These are phyloP conservation scores for Drosophila athabasca DNA, from an alignment of 1,140 invertebrate genomes.

Conservation along the genomic window DNA sequence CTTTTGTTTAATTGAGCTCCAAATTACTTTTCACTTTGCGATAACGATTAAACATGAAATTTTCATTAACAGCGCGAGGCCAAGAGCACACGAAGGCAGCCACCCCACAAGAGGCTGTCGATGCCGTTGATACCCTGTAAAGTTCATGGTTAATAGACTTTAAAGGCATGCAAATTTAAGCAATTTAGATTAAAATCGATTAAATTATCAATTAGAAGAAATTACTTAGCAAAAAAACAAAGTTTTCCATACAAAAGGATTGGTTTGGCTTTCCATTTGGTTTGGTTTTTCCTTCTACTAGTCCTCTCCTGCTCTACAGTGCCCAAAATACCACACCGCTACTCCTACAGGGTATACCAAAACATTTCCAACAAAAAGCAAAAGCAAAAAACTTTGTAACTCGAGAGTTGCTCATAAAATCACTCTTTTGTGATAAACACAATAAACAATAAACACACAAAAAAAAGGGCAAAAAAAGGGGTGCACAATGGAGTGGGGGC, in stretches of 20 bases:
- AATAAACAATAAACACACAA: conserved; percentile 10
- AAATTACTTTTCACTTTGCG: conserved; percentile 72
- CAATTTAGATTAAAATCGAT: background rate
- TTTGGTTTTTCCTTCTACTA: too few species aligned
- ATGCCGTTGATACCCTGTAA: too few species aligned
- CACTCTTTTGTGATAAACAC: conserved; percentile 30
- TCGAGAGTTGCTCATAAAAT: conserved; percentile 29
- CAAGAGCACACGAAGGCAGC: conserved; percentile 2
- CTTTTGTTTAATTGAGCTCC: conserved; percentile 61
- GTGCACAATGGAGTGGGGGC: background rate
- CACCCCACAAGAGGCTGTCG: too few species aligned
- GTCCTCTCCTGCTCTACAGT: too few species aligned
- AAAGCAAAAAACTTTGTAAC: conserved; percentile 54
- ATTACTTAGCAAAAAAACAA: too few species aligned
- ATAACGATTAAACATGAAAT: conserved; percentile 46
- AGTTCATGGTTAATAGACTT: too few species aligned
- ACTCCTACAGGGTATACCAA: too few species aligned
- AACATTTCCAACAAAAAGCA: conserved; percentile 14
- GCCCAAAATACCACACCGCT: too few species aligned
- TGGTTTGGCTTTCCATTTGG: too few species aligned
- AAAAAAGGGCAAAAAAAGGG: conserved; percentile 5
- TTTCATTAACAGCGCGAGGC: conserved; percentile 54
- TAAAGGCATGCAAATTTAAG: too few species aligned
- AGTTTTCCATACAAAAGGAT: too few species aligned
- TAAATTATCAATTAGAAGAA: background rate